These are phyloP conservation scores for Passer domesticus DNA, from an alignment of 2,113 vertebrate genomes.

Conservation along the genomic window DNA sequence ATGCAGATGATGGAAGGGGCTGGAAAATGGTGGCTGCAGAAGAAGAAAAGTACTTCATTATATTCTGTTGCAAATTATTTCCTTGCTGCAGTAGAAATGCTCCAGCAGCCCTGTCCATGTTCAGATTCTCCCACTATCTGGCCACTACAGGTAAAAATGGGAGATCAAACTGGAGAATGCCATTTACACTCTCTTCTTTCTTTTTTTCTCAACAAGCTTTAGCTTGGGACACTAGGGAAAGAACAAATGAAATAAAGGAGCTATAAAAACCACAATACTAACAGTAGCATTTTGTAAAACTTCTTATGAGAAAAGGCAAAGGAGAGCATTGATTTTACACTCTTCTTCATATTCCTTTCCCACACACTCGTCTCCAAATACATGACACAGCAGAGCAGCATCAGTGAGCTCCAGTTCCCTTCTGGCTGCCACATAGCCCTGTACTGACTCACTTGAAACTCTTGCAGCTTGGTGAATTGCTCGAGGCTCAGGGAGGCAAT, in stretches of 20 bases:
- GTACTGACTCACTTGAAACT: background rate
- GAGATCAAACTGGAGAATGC: background rate
- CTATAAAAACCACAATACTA: background rate
- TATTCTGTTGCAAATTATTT: background rate
- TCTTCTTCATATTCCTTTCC: background rate
- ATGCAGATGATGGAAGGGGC: background rate
- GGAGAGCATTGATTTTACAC: background rate
- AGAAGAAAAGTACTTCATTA: background rate
- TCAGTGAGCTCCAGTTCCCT: background rate
- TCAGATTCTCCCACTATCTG: background rate
- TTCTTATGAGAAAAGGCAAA: background rate
- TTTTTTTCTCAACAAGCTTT: background rate
- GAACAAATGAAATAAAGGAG: background rate
- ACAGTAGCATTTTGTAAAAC: background rate
- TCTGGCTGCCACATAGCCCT: accelerated
- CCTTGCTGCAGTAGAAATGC: background rate
- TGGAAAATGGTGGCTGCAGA: background rate
- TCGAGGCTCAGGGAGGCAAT: background rate
- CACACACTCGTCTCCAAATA: background rate
- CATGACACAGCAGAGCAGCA: background rate
- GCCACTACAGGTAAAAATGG: background rate
- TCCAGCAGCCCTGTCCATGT: background rate
- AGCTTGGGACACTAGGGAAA: background rate
- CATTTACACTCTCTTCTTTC: background rate
- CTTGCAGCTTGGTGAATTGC: background rate